Evolutionary conservation across 2,888 invertebrate genomes (phyloP), one percentile per base, ranked within the genome.

Genomic region (Heliconius ismenius): DNA sequence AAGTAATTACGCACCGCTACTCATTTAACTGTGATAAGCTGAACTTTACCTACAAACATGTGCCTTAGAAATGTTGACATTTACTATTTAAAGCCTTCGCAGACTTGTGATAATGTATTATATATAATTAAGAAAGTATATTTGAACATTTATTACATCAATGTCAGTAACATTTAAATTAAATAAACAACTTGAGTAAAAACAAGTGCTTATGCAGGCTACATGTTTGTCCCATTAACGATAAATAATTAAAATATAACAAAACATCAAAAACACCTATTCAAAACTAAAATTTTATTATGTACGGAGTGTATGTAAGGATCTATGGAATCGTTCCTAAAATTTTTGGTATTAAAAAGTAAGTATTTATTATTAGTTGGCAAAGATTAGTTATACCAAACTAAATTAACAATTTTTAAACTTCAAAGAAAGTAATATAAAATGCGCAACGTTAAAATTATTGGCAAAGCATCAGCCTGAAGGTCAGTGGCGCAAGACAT

Each of bases 401-500:
- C 11, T 54, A 60, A n/a, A 73, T 73, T 73, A 73, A 21, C 60
- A 68, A 75, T 64, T 70, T 63, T 26, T n/a, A n/a, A n/a, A 67
- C 21, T 75, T 60, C 39, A 63, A 49, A 63, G 63, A 28, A 54
- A 76, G 75, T 64, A 63, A 70, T 63, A 26, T 63, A 36, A 62
- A 70, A 43, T 72, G 65, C 24, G 64, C 72, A 76, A 64, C 39
- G 54, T 58, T 72, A 49, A 9, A 69, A 43, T 68, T 63, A 72
- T 72, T 72, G 72, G 64, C 73, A 73, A 76, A 73, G 73, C 73
- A 73, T 78, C 65, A 62, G 64, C 73, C 26, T 36, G 74, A 79
- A 79, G 79, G 78, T 58, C 75, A 62, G 54, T 32, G 74, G 73
- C 76, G 76, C 67, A 78, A 79, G 64, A 58, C 43, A 75, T 78